These are phyloP conservation scores for Phortica okadai DNA, from an alignment of 2,888 invertebrate genomes.

Conservation along the genomic window DNA sequence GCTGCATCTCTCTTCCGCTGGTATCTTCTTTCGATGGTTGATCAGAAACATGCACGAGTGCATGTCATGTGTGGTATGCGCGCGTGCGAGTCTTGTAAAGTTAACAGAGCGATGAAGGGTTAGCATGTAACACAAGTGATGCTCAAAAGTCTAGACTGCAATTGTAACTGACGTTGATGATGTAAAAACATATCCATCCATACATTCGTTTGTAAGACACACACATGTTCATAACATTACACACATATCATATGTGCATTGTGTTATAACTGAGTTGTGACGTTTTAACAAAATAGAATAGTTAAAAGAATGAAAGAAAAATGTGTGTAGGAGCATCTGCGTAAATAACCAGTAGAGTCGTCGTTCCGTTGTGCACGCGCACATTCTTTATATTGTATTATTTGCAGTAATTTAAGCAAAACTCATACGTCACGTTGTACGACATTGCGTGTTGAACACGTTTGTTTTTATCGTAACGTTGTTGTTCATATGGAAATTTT, in stretches of 20 bases:
- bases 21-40: not conserved
- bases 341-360: too few relatives aligned
- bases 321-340: too few relatives aligned
- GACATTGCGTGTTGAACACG: not conserved
- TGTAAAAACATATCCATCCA: not conserved
- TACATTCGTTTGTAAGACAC: not conserved
- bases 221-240: too few relatives aligned
- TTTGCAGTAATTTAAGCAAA: not conserved
- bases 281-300: too few relatives aligned
- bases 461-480: not conserved
- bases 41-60: not conserved
- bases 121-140: slow-evolving; percentile 40
- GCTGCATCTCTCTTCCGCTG: not conserved
- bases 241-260: too few relatives aligned
- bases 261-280: too few relatives aligned
- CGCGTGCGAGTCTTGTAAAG: not conserved
- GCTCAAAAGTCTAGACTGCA: slow-evolving; percentile 59
- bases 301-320: too few relatives aligned
- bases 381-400: not conserved
- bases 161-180: slow-evolving; percentile 18
- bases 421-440: slow-evolving; percentile 6
- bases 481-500: not conserved
- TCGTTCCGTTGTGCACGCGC: not conserved
- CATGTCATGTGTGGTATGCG: slow-evolving; percentile 3
- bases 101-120: not conserved